Percentiles rank a stretch among this genome's conserved stretches.
phyloP scores from a whole-genome alignment of 2,797 vertebrate genomes.

The Picus viridis region DNA sequence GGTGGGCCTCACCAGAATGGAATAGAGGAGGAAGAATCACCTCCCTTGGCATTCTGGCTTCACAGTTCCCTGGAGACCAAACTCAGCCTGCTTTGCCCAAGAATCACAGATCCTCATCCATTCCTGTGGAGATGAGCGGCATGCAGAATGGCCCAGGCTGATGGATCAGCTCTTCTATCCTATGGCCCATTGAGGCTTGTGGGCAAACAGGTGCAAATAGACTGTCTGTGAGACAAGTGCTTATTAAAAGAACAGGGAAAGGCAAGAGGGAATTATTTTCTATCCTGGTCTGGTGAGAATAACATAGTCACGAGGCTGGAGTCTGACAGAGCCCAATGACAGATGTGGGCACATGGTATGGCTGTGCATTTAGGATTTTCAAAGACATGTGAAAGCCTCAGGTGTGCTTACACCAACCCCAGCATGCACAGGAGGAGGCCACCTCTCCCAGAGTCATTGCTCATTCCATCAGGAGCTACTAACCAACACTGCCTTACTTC shows the following conservation, averaged over 20 bases:
- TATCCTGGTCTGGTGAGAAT: background rate
- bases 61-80: accelerated
- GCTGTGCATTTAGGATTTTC: background rate
- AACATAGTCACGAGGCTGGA: background rate
- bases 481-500: background rate
- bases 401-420: background rate
- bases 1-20: too few relatives aligned
- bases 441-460: background rate
- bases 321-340: background rate
- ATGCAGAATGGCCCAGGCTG: accelerated
- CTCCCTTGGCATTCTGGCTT: background rate
- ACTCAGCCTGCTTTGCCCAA: background rate
- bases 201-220: constrained; percentile 68
- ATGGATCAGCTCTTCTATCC: background rate
- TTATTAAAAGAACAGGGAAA: constrained; percentile 55
- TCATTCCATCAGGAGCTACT: accelerated
- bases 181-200: background rate
- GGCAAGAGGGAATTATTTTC: constrained; percentile 24
- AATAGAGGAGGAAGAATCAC: too few relatives aligned
- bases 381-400: background rate
- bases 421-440: background rate
- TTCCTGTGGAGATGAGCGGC: background rate
- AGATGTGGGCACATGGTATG: background rate
- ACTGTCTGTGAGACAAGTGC: constrained; percentile 48
- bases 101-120: background rate